Evolutionary conservation across 2,888 invertebrate species (phyloP), one percentile per base, ranked within the genome.

Genomic region (Pandemis heparana): DNA sequence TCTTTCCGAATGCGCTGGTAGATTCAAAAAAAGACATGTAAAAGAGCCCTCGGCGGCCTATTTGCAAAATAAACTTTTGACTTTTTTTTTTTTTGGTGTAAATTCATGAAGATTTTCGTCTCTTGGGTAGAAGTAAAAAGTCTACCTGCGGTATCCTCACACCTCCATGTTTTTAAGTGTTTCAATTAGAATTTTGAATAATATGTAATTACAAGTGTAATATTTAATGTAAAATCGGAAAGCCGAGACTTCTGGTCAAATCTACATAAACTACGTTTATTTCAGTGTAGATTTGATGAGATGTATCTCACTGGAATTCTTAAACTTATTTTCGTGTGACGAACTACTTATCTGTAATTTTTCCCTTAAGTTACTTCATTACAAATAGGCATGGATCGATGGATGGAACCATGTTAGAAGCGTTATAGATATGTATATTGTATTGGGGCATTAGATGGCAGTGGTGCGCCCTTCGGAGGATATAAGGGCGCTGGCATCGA

Each of bases 401-500:
- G 64, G 56, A 76, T 71, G 76, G 75, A 76, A 79, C 78, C 79
- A 79, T 78, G 73, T 77, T 81, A 81, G 79, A 82, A 80, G 82
- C 83, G 86, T 82, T 85, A 83, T 82, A 85, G 68, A 65, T 70
- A 70, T 77, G 77, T 79, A n/a, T n/a, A n/a, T n/a, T n/a, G n/a
- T n/a, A 76, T 76, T 79, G 77, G 74, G 73, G 79, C 77, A 74
- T 80, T 78, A 79, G 79, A 74, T 70, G 64, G 85, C 83, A 85
- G 85, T 83, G 86, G 87, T 56, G 23, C 88, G 88, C 91, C 90
- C 91, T 89, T 85, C 85, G 80, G 82, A 83, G 84, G 84, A 83
- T 83, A 82, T 84, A 83, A 86, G 86, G 88, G 89, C 86, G 92
- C 89, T 87, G 82, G 82, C 89, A 94, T 94, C 93, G 94, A 94